These are phyloP conservation scores for Allacma fusca DNA, from an alignment of 2,888 invertebrate species.

Conservation along the genomic window DNA sequence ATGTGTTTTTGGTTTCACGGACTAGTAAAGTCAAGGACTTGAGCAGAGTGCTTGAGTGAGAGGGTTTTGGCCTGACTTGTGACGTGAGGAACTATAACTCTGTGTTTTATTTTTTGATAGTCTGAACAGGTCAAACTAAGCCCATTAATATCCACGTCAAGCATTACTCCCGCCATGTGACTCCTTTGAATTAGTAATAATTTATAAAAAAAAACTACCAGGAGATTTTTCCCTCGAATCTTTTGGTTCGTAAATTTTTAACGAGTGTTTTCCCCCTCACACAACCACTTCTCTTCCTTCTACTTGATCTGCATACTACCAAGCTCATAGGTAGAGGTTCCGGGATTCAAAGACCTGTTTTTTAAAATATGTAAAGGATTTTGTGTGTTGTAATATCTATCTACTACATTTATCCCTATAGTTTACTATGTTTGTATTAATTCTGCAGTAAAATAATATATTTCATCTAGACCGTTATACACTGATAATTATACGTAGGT, in stretches of 20 bases:
- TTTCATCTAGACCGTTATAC: too few relatives aligned
- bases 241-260: slow-evolving; percentile 36
- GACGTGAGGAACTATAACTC: slow-evolving; percentile 11
- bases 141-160: slow-evolving; percentile 34
- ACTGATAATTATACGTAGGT: too few relatives aligned
- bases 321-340: too few relatives aligned
- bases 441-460: too few relatives aligned
- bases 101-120: slow-evolving; percentile 9
- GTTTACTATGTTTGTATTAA: too few relatives aligned
- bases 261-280: not conserved
- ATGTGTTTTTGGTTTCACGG: not conserved
- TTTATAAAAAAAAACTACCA: not conserved
- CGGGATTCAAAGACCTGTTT: too few relatives aligned
- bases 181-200: slow-evolving; percentile 12
- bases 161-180: not conserved
- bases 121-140: slow-evolving; percentile 28
- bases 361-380: too few relatives aligned
- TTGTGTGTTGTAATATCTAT: too few relatives aligned
- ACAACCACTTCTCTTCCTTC: not conserved
- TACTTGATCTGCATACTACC: too few relatives aligned
- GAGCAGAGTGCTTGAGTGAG: not conserved
- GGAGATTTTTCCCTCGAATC: not conserved
- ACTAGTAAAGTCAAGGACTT: not conserved
- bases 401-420: too few relatives aligned
- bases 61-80: not conserved